A percentile compares a stretch with the other conserved stretches of the same genome.
Evolutionary conservation across 2,888 invertebrate species (phyloP).

Genomic region (Orchestes rusci): DNA sequence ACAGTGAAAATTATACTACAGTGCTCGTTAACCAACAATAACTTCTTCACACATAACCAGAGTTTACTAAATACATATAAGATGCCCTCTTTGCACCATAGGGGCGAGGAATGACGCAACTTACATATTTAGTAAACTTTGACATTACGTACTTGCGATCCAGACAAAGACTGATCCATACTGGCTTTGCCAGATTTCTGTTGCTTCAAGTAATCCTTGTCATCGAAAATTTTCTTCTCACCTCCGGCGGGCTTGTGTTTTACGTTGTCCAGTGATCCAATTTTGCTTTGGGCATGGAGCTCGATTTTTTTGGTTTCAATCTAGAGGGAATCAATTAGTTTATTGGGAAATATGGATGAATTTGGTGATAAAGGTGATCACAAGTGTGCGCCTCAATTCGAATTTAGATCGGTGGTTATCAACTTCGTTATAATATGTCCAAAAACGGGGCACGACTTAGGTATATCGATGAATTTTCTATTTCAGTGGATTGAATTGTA

Average conservation of each 20-base stretch:
- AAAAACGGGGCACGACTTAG: too few relatives aligned
- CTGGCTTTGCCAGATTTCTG: conserved; percentile 46
- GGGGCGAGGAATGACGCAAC: too few relatives aligned
- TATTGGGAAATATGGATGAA: conserved; percentile 3
- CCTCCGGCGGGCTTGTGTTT: conserved; percentile 90
- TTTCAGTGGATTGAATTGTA: too few relatives aligned
- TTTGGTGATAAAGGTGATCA: too few relatives aligned
- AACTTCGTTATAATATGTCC: too few relatives aligned
- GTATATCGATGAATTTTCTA: too few relatives aligned
- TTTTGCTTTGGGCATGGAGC: conserved; percentile 86
- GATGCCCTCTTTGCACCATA: too few relatives aligned
- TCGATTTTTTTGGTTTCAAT: conserved; percentile 87
- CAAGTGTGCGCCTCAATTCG: too few relatives aligned
- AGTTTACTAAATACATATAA: too few relatives aligned
- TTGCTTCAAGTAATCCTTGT: conserved; percentile 85
- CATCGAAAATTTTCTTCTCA: conserved; percentile 89
- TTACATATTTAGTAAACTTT: too few relatives aligned
- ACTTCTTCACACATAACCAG: background rate
- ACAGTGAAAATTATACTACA: too few relatives aligned
- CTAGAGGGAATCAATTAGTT: conserved; percentile 50
- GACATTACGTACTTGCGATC: conserved; percentile 52
- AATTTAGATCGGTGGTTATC: too few relatives aligned
- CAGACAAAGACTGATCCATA: conserved; percentile 48
- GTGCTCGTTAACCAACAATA: background rate
- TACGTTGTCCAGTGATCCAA: conserved; percentile 86